These are phyloP conservation scores for Heliopora coerulea DNA, from an alignment of 92 coral and sea anemone genomes.

Conservation along the genomic window DNA sequence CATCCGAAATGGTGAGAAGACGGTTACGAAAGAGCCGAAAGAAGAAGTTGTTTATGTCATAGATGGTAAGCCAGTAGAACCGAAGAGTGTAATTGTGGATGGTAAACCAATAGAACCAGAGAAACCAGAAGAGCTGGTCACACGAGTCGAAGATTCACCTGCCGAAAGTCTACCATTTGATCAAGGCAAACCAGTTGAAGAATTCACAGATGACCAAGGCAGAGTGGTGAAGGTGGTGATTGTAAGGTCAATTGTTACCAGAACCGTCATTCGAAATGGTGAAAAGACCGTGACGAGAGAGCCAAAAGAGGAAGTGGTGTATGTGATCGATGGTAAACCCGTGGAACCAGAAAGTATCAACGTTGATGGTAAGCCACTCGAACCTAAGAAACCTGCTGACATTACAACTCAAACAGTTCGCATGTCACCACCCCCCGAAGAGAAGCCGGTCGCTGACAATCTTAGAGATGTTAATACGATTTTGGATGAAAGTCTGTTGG, in stretches of 20 bases:
- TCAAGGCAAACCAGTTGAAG: conserved; percentile 32
- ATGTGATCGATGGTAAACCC: conserved; percentile 30
- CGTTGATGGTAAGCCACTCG: conserved; percentile 26
- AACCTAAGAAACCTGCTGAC: conserved; percentile 29
- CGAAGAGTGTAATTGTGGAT: conserved; percentile 6
- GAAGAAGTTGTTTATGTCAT: conserved; percentile 15
- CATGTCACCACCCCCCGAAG: not conserved
- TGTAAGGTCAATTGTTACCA: conserved; percentile 43
- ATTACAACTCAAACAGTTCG: conserved; percentile 11
- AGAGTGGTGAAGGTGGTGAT: conserved; percentile 35
- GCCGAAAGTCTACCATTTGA: conserved; percentile 30
- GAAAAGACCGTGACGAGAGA: conserved; percentile 23
- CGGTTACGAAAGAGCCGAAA: conserved; percentile 24
- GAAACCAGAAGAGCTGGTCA: conserved; percentile 8
- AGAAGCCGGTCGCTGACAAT: conserved; percentile 17
- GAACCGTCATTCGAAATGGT: conserved; percentile 36
- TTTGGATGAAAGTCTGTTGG: conserved; percentile 19
- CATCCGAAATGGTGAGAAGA: conserved; percentile 16
- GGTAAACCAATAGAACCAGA: conserved; percentile 13
- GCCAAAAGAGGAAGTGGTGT: conserved; percentile 30
- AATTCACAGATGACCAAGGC: conserved; percentile 46
- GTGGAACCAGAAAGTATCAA: conserved; percentile 34
- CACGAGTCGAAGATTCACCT: conserved; percentile 10
- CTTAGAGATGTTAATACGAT: conserved; percentile 15
- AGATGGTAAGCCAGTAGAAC: conserved; percentile 23